Conservation (phyloP, 2,888 invertebrate genomes). For the Sarcophaga caerulescens region DNA sequence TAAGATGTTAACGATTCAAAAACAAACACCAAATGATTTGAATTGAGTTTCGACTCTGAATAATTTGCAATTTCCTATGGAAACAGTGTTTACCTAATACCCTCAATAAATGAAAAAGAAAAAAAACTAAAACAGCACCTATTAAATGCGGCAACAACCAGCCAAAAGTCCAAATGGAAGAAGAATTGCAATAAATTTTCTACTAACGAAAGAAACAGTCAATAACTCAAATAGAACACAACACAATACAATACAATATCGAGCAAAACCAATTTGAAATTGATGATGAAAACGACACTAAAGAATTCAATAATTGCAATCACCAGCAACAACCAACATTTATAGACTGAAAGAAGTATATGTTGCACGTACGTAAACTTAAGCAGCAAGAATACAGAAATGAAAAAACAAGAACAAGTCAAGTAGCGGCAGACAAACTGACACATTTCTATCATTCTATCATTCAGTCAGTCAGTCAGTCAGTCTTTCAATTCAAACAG, state of each 20-base stretch:
- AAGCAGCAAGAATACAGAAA: neutral
- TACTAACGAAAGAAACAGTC: neutral
- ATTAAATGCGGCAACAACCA: neutral
- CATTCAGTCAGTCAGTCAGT: neutral
- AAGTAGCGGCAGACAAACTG: conserved; percentile 65
- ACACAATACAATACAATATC: conserved; percentile 36
- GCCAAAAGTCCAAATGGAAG: conserved; percentile 17
- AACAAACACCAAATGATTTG: too few species aligned
- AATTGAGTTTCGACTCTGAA: too few species aligned
- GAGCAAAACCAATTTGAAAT: conserved; percentile 8
- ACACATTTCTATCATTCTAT: conserved; percentile 63
- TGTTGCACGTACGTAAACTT: neutral
- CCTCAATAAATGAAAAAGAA: neutral
- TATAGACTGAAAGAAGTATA: neutral
- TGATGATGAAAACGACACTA: conserved; percentile 2
- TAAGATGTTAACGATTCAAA: too few species aligned
- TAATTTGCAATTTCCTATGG: neutral
- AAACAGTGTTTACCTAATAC: neutral
- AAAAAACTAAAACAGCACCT: neutral
- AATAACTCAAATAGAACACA: conserved; percentile 51
- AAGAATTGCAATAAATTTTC: conserved; percentile 25
- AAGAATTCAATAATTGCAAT: too few species aligned
- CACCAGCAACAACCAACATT: conserved; percentile 30
- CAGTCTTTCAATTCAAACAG: too few species aligned
- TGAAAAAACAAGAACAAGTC: conserved; percentile 44